These are phyloP conservation scores for Vimba vimba DNA, from an alignment of 2,113 vertebrate genomes.

Conservation along the genomic window DNA sequence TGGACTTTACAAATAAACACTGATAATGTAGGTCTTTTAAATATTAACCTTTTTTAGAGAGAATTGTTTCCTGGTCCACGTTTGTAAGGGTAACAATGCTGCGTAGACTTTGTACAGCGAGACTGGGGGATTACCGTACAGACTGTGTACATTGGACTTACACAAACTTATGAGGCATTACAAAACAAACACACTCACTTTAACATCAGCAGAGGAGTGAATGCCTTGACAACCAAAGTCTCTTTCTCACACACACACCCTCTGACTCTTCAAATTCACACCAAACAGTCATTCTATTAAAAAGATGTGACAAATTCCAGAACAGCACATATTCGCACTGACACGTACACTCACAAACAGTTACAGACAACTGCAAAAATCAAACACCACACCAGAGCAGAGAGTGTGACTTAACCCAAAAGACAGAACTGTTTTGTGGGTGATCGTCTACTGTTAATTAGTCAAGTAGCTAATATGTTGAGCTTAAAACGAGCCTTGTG, in stretches of 20 bases:
- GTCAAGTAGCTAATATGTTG: not conserved
- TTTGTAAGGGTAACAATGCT: not conserved
- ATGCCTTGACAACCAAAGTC: slow-evolving; percentile 11
- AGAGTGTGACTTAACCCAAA: not conserved
- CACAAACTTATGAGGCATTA: slow-evolving; percentile 3
- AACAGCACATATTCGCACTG: slow-evolving; percentile 5
- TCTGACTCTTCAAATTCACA: not conserved
- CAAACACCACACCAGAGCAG: not conserved
- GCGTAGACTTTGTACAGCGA: slow-evolving; percentile 25
- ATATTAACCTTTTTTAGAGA: slow-evolving; percentile 25
- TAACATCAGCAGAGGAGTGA: slow-evolving; percentile 1
- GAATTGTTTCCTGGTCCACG: slow-evolving; percentile 33
- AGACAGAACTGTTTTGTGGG: not conserved
- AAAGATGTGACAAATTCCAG: slow-evolving; percentile 21
- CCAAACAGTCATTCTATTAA: slow-evolving; percentile 11
- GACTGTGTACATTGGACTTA: slow-evolving; percentile 19
- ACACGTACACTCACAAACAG: not conserved
- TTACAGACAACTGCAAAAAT: slow-evolving; percentile 9
- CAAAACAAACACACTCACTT: slow-evolving; percentile 26
- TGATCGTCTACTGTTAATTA: too few relatives aligned
- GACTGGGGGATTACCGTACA: slow-evolving; percentile 8
- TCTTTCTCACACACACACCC: slow-evolving; percentile 28
- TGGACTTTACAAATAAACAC: not conserved
- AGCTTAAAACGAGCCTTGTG: not conserved
- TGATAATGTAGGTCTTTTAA: slow-evolving; percentile 2